Conservation (phyloP, 2,113 vertebrate species). For the Podarcis raffonei region DNA sequence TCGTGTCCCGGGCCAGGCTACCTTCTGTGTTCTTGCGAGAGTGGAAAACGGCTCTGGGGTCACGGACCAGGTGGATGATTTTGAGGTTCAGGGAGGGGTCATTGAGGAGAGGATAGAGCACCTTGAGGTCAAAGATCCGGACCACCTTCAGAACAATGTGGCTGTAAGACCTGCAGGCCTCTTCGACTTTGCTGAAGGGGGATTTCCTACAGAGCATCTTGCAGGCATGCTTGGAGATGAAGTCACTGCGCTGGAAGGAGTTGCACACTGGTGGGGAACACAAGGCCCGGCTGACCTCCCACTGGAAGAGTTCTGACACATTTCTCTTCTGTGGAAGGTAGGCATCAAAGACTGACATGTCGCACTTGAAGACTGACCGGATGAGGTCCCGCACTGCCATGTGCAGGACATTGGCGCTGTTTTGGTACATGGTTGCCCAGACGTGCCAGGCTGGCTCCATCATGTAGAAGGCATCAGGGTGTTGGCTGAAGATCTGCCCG, state of each 20-base stretch:
- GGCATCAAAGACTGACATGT: constrained; percentile 85
- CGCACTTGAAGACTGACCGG: constrained; percentile 82
- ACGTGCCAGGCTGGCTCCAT: constrained; percentile 89
- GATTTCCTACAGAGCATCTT: constrained; percentile 64
- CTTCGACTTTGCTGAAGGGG: constrained; percentile 76
- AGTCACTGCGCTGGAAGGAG: constrained; percentile 65
- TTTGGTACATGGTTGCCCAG: constrained; percentile 75
- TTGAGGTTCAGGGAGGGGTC: constrained; percentile 88
- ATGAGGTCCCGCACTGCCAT: constrained; percentile 86
- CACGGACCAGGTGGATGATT: constrained; percentile 92
- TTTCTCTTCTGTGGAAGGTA: constrained; percentile 78
- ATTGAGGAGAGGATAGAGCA: constrained; percentile 85
- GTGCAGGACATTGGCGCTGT: constrained; percentile 67
- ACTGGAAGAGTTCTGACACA: constrained; percentile 87
- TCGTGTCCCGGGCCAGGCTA: constrained; percentile 74
- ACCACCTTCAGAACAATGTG: constrained; percentile 91
- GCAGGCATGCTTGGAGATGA: constrained; percentile 78
- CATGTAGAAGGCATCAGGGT: constrained; percentile 85
- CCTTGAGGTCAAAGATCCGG: constrained; percentile 86
- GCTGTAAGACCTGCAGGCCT: constrained; percentile 86
- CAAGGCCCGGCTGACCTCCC: constrained; percentile 88
- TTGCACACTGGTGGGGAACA: constrained; percentile 88
- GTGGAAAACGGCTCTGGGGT: constrained; percentile 86
- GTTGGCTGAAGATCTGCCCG: constrained; percentile 87
- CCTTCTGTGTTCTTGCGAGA: constrained; percentile 76